Evolutionary conservation across 2,888 invertebrate genomes (phyloP), one percentile per base, ranked within the genome.

Genomic region (Microctonus brassicae): DNA sequence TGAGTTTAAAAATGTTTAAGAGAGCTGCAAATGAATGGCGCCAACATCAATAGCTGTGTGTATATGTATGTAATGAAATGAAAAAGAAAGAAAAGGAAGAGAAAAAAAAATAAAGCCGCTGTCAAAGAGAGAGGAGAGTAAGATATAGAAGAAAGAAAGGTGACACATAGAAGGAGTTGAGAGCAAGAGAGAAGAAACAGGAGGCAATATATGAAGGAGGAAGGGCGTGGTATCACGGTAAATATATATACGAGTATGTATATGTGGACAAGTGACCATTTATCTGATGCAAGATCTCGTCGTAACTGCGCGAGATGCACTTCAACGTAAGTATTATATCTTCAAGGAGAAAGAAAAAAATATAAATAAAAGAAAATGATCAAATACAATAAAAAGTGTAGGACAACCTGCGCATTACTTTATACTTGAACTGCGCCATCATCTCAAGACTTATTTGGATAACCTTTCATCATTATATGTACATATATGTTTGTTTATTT

Each of bases 261-360:
- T 29, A 17, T 47, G 17, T 20, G 17, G 7, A 47, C 47, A n/a
- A 69, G 55, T 62, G 69, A 62, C 53, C 62, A 60, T 65, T 69
- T 70, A 65, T 70, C 70, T 70, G 70, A 70, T 70, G 70, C 70
- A 70, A 70, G 64, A 70, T 70, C 70, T 70, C 52, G 33, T 34
- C 42, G 70, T 65, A 65, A 62, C 70, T 70, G 70, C 70, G 65
- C 65, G 70, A n/a, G n/a, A 70, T 70, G 70, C 65, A 70, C 65
- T 70, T 65, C 52, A 11, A 7, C 33, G 47, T 17, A 53, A 29
- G 7, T 5, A 7, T 29, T 7, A 29, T 7, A 34, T 17, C 64
- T 53, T 52, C 20, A 29, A 29, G 33, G 20, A 53, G 36, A 58
- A 24, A 42, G 65, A 36, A 65, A 24, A 29, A 65, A 29, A 53